phyloP scores from a whole-genome alignment of 2,113 vertebrate genomes.

The Periophthalmus modestus region DNA sequence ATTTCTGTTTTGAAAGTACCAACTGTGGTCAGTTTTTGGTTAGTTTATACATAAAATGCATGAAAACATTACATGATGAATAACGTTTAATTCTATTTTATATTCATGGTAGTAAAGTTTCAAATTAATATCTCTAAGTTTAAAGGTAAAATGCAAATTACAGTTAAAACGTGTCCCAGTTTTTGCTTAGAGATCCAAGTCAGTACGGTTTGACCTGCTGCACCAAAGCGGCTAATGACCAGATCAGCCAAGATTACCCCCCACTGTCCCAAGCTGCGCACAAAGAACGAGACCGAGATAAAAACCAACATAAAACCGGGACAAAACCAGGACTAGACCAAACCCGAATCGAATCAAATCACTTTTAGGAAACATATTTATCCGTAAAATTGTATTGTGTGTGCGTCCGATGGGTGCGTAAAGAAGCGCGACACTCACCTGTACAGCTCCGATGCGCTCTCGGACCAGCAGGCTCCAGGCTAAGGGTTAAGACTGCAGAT shows the following conservation, averaged over 20 bases:
- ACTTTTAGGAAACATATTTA: not conserved
- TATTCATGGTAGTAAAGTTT: no score
- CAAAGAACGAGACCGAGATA: not conserved
- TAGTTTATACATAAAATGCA: no score
- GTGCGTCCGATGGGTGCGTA: not conserved
- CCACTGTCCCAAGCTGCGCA: not conserved
- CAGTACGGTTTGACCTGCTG: not conserved
- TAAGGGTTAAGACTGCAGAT: not conserved
- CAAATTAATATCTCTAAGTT: no score
- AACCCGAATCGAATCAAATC: not conserved
- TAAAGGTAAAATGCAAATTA: not conserved
- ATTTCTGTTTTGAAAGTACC: no score
- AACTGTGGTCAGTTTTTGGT: no score
- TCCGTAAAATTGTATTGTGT: not conserved
- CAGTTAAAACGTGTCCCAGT: not conserved
- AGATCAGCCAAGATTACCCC: constrained; percentile 4
- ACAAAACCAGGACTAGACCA: not conserved
- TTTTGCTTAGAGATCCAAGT: not conserved
- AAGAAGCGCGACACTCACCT: not conserved
- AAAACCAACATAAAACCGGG: no score
- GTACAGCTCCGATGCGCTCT: not conserved
- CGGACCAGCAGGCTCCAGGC: not conserved
- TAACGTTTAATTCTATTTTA: no score
- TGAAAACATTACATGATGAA: no score
- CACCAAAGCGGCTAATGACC: not conserved